Base-by-base conservation (phyloP, 2,113 vertebrate species). In the Equus przewalskii region DNA sequence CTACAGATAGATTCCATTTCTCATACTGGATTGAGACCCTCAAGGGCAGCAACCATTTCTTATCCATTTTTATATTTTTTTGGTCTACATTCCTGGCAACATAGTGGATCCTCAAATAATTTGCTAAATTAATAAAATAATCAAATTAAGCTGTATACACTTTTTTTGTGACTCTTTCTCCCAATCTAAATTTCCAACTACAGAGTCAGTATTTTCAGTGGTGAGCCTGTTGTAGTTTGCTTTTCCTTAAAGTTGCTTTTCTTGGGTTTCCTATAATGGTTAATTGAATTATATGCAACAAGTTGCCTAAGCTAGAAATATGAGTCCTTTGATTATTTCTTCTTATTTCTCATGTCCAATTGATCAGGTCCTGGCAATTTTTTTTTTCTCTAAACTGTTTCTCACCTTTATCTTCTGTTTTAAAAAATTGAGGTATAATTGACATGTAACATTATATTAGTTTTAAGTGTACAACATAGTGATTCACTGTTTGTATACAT, bases 321-420 rank as follows among this genome's bases (percentile, higher is more conserved):
- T 78, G 36, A 86, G 69, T 14, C 26, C 7, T 69, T 80, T 93
- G 44, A 86, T 83, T 90, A 82, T 96, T 96, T 95, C 13, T 13
- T 78, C 33, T 58, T 80, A 73, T 90, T 87, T 72, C 12, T 22
- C 13, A 73, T 2, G n/a, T 64, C 24, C 30, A 54, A 44, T 73
- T 73, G 28, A 67, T 87, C 41, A 80, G 56, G 16, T 85, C 26
- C 9, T 83, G 76, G 11, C 33, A 82, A 5, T 65, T 89, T 89
- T 41, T 89, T 89, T 41, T 83, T 89, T 65, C 41, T 93, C 30
- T 60, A 19, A 91, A 73, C 75, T 44, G 13, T 75, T 67, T 94
- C 14, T 84, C 22, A 67, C 88, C 41, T 92, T 81, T 41, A 81
- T 60, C 30, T 44, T 72, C 28, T 67, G 64, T 28, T 69, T 87